phyloP scores from a whole-genome alignment of 1,140 invertebrate genomes.

The Megalonaias nervosa region DNA sequence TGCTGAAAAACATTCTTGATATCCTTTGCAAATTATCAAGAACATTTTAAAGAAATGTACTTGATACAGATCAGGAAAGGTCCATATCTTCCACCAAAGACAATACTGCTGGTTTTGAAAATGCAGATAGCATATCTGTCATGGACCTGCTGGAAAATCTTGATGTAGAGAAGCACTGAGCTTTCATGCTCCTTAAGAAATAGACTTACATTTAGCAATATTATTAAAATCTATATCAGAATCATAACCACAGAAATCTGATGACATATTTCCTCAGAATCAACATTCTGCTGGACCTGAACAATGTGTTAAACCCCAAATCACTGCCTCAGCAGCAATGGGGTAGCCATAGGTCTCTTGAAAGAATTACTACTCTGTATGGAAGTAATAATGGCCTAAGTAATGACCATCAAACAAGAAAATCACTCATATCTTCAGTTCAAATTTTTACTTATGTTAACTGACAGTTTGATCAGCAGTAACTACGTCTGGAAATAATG shows the following conservation, averaged over 20 bases:
- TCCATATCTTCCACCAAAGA: not conserved
- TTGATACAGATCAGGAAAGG: not conserved
- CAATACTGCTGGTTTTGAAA: not conserved
- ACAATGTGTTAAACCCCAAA: not conserved
- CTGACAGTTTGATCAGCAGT: too few relatives aligned
- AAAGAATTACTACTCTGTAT: too few relatives aligned
- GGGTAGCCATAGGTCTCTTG: too few relatives aligned
- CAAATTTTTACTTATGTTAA: too few relatives aligned
- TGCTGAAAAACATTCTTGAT: conserved; percentile 10
- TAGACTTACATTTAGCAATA: not conserved
- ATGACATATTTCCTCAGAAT: conserved; percentile 26
- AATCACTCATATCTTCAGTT: too few relatives aligned
- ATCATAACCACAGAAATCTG: conserved; percentile 15
- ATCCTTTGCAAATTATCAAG: not conserved
- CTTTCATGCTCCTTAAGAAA: conserved; percentile 12
- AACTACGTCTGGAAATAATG: too few relatives aligned
- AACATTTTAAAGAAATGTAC: too few relatives aligned
- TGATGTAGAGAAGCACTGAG: conserved; percentile 19
- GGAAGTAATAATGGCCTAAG: too few relatives aligned
- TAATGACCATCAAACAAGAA: too few relatives aligned
- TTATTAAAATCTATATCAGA: conserved; percentile 4
- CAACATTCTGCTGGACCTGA: conserved; percentile 12
- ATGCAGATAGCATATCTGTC: not conserved
- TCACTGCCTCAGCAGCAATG: too few relatives aligned
- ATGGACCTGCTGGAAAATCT: not conserved